These are phyloP conservation scores for Vanessa cardui DNA, from an alignment of 2,888 invertebrate genomes.

Conservation along the genomic window DNA sequence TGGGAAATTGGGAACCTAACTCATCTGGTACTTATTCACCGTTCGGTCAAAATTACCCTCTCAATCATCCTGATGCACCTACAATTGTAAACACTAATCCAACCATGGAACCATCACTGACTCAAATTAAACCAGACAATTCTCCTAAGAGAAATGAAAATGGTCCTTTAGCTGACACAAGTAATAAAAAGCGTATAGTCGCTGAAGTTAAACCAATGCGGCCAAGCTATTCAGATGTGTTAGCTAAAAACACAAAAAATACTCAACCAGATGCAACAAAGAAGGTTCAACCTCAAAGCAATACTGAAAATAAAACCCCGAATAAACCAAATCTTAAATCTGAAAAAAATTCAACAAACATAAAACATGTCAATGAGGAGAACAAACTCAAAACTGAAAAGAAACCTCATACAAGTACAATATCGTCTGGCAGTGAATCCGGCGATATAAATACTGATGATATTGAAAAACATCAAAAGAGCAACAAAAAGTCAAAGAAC, in stretches of 20 bases:
- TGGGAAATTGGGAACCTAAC: conserved; percentile 88
- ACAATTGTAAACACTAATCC: conserved; percentile 60
- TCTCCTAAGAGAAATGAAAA: conserved; percentile 75
- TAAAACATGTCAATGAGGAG: conserved; percentile 61
- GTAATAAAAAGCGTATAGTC: conserved; percentile 87
- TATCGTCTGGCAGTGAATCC: conserved; percentile 79
- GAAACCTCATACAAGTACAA: conserved; percentile 60
- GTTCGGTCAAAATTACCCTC: conserved; percentile 84
- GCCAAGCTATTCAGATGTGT: conserved; percentile 92
- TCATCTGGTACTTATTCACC: conserved; percentile 89
- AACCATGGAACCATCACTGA: conserved; percentile 54
- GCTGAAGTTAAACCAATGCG: conserved; percentile 94
- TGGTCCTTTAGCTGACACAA: conserved; percentile 78
- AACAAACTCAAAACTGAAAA: conserved; percentile 68
- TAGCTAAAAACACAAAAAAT: conserved; percentile 86
- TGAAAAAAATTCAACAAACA: conserved; percentile 60
- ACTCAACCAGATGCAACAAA: conserved; percentile 73
- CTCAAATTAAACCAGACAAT: conserved; percentile 59
- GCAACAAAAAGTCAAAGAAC: conserved; percentile 70
- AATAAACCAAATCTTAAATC: conserved; percentile 67
- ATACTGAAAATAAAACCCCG: conserved; percentile 65
- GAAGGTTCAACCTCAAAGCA: conserved; percentile 69
- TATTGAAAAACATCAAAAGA: conserved; percentile 66
- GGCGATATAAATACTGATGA: conserved; percentile 75
- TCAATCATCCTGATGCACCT: conserved; percentile 77